Evolutionary conservation across 2,888 invertebrate genomes (phyloP), one percentile per base, ranked within the genome.

Genomic region (Sceliomorpha sp.): DNA sequence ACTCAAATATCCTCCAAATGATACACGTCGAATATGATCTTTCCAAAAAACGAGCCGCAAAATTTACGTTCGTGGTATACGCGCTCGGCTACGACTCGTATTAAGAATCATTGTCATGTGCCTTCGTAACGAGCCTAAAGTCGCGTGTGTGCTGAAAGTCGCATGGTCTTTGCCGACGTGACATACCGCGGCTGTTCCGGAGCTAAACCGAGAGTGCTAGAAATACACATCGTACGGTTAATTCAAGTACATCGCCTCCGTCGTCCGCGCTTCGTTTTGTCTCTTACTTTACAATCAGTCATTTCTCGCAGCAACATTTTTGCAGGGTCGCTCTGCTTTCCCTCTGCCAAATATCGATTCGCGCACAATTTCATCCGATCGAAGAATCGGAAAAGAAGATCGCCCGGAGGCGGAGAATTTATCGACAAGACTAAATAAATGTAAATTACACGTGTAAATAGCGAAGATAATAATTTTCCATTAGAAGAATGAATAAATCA

Each of bases 151-250:
- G 39, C 27, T 64, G 37, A 56, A 64, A 45, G 24, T 27, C 51
- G 58, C 58, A 58, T 58, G 42, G 58, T 77, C 71, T 77, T 72
- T 51, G 66, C 72, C 76, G 66, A 73, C 76, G 67, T 74, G 75
- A 79, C 79, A 80, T 80, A 80, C 82, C 83, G 73, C 66, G 72
- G 78, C 74, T 82, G 79, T 78, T 80, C 72, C 76, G 71, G 74
- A 79, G 81, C 84, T 84, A 84, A 83, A 83, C 79, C 80, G 72
- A 80, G 82, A 82, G 71, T 71, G 80, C 82, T 81, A 79, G 80
- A 85, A 85, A 84, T 84, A 83, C 75, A 80, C 80, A 50, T 62
- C 74, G 71, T 74, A 76, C 70, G 78, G 80, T 83, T 79, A 80
- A 84, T 82, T 83, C 82, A 83, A 84, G 81, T 83, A 80, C 83